Base-by-base conservation (phyloP, 2,888 invertebrate genomes). In the Graphium colonna region DNA sequence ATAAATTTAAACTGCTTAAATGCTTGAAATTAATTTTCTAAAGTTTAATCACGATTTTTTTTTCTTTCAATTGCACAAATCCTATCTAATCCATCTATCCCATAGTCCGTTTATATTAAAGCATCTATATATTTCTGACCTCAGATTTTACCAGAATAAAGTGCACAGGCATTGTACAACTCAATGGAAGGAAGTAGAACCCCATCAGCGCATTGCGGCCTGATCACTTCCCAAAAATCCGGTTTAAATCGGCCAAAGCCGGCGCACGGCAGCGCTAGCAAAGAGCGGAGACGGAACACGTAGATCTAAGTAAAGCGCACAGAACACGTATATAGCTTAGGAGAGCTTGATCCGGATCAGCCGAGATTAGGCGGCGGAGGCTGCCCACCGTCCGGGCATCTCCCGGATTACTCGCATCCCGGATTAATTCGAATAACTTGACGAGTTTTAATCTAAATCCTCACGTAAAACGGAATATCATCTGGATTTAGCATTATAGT, bases 401-500 rank as follows among this genome's bases (percentile, higher is more conserved):
- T 83, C 81, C 79, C 70, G 73, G 86, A 86, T 87, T 85, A 88
- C 81, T 70, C 62, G 63, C 72, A 87, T 85, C 82, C n/a, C 85
- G 84, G 84, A 86, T 86, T 82, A 83, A 70, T 77, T 79, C 75
- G 80, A 85, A 85, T 84, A 85, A 81, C 81, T 82, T 75, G 77
- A 75, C 57, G 65, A 67, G 77, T 73, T 72, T 67, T 68, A 64
- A 57, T 62, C 64, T 71, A 70, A 62, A 62, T 58, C 55, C 28
- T 44, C 41, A n/a, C 38, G 28, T 39, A 18, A 17, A 17, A 40
- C 4, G 31, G 12, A 42, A 21, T 40, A 46, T 12, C 39, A 40
- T 40, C 40, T 3, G n/a, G n/a, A n/a, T n/a, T n/a, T n/a, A n/a
- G n/a, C n/a, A n/a, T n/a, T n/a, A n/a, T n/a, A n/a, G n/a, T n/a